Conservation (phyloP, 2,113 vertebrate species). For the Aptenodytes patagonicus region DNA sequence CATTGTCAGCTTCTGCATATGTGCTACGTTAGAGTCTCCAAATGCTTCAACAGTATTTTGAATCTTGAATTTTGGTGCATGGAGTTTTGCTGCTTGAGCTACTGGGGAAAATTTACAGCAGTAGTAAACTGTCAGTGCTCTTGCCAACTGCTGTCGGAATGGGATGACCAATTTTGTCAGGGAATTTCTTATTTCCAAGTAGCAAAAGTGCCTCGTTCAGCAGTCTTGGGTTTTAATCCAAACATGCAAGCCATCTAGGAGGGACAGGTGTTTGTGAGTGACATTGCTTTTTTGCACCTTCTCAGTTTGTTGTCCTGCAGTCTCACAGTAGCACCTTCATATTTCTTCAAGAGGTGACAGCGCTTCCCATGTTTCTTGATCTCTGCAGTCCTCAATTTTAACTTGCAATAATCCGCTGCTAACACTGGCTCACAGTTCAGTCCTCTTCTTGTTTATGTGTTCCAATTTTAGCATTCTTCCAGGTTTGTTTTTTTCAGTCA, state of each 20-base stretch:
- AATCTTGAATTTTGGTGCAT: not conserved
- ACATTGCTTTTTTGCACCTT: not conserved
- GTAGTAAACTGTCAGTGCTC: not conserved
- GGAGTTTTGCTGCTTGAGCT: not conserved
- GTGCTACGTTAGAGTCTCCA: not conserved
- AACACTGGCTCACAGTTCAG: not conserved
- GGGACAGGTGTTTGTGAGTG: not conserved
- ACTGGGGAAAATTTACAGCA: not conserved
- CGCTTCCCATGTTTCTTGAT: not conserved
- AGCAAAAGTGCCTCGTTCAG: not conserved
- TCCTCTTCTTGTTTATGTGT: not conserved
- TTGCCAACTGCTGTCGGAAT: fast-evolving
- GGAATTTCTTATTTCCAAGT: not conserved
- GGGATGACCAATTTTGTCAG: not conserved
- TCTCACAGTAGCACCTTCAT: not conserved
- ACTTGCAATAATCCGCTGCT: not conserved
- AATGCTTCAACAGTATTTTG: not conserved
- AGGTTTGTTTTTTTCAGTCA: not conserved
- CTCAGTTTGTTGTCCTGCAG: not conserved
- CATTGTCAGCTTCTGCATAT: not conserved
- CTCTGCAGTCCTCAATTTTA: not conserved
- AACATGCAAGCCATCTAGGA: not conserved
- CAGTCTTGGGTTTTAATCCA: not conserved
- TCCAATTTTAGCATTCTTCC: not conserved
- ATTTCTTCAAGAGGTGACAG: not conserved